phyloP scores from a whole-genome alignment of 2,797 vertebrate genomes.

The Brotula barbata region DNA sequence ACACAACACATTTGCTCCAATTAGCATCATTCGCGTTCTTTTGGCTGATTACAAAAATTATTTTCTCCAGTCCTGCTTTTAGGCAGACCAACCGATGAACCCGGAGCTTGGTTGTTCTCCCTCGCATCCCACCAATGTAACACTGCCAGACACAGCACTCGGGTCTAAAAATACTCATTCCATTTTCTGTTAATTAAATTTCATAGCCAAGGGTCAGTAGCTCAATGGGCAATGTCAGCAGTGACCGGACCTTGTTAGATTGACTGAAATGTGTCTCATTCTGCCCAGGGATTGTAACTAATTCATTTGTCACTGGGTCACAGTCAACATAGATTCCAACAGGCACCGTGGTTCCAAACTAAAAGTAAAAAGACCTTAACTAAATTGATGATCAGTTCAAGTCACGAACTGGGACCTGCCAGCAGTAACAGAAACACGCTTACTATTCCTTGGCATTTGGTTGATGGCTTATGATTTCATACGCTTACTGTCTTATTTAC shows the following conservation, averaged over 20 bases:
- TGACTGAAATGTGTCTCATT: slow-evolving; percentile 56
- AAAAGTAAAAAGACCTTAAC: slow-evolving; percentile 15
- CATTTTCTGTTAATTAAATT: slow-evolving; percentile 62
- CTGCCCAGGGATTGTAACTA: slow-evolving; percentile 49
- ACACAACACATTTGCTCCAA: slow-evolving; percentile 4
- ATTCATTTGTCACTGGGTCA: slow-evolving; percentile 60
- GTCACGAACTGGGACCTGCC: too few species aligned
- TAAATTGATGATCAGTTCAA: slow-evolving; percentile 28
- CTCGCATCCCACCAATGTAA: slow-evolving; percentile 30
- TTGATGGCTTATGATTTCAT: slow-evolving; percentile 29
- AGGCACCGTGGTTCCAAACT: slow-evolving; percentile 24
- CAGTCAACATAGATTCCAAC: slow-evolving; percentile 33
- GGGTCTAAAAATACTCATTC: slow-evolving; percentile 35
- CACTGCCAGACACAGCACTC: slow-evolving; percentile 34
- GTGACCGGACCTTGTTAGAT: slow-evolving; percentile 42
- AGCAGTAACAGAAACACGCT: slow-evolving; percentile 18
- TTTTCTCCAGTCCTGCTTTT: too few species aligned
- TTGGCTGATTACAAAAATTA: too few species aligned
- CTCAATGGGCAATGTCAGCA: slow-evolving; percentile 38
- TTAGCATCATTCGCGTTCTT: too few species aligned
- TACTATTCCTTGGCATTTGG: slow-evolving; percentile 5
- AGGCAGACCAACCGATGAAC: slow-evolving; percentile 25
- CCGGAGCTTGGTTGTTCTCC: too few species aligned
- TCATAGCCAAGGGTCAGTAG: slow-evolving; percentile 53
- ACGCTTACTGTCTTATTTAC: too few species aligned